Percentiles rank a stretch among this genome's conserved stretches.
phyloP scores from a whole-genome alignment of 2,113 vertebrate genomes.

The Mirounga angustirostris region DNA sequence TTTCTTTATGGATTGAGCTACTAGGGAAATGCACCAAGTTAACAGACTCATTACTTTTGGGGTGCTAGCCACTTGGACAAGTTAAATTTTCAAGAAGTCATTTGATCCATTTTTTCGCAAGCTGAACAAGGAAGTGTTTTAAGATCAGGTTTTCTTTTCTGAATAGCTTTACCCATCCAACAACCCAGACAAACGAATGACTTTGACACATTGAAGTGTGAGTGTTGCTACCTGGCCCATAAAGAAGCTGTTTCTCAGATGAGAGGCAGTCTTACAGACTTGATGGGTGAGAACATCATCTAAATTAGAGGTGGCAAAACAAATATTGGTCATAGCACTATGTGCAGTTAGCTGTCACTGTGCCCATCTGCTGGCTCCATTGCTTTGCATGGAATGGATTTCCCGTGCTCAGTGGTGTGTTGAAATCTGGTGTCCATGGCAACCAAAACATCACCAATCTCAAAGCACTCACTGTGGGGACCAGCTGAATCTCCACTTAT shows the following conservation, averaged over 20 bases:
- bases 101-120: conserved; percentile 53
- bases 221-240: conserved; percentile 46
- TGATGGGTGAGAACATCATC: conserved; percentile 54
- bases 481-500: conserved; percentile 50
- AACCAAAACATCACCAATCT: conserved; percentile 73
- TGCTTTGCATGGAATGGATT: conserved; percentile 70
- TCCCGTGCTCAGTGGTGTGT: conserved; percentile 73
- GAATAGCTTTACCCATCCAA: conserved; percentile 57
- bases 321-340: conserved; percentile 72
- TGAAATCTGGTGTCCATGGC: conserved; percentile 80
- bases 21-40: conserved; percentile 53
- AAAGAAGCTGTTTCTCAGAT: conserved; percentile 55
- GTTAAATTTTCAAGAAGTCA: conserved; percentile 64
- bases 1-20: conserved; percentile 69
- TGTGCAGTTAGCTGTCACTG: conserved; percentile 64
- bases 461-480: conserved; percentile 66
- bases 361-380: conserved; percentile 65
- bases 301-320: conserved; percentile 71
- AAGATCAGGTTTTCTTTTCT: conserved; percentile 57
- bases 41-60: conserved; percentile 36
- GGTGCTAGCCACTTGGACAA: conserved; percentile 49
- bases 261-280: conserved; percentile 48
- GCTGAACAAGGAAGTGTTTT: conserved; percentile 59
- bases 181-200: conserved; percentile 44
- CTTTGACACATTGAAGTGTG: conserved; percentile 58